Evolutionary conservation across 1,140 invertebrate genomes (phyloP), one percentile per base, ranked within the genome.

Genomic region (Drosophila guanche): DNA sequence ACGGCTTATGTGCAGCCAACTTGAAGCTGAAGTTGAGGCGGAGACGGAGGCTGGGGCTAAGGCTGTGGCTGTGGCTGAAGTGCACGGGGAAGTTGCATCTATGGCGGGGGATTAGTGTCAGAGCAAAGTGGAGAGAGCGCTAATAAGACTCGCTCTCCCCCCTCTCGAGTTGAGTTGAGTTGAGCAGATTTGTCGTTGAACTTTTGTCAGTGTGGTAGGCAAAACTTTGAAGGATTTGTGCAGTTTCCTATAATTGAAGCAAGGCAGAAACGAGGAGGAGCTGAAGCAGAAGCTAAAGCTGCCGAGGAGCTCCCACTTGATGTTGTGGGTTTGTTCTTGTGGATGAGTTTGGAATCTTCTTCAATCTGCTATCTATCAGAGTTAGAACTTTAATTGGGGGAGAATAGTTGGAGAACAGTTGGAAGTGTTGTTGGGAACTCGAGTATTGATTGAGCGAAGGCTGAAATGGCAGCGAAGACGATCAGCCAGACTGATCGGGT

Each of bases 211-310:
- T 67, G 41, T 41, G 42, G 51, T 47, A 51, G 76, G 63, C 52
- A 59, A 79, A 84, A 85, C 54, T 86, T 79, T 76, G 61, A 75
- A 68, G 80, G 81, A 76, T 85, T 86, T 86, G 68, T 59, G 81
- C 81, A 80, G 76, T 86, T 85, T 74, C 56, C 72, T 77, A 85
- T 80, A 86, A 80, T 86, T 85, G 81, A 80, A 73, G 62, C 46
- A 14, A 16, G 47, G 47, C 47, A 20, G 16, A 20, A 1, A 37
- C 33, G 10, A 37, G 3, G 33, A 37, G 10, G 3, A 4, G 25
- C 5, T 12, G 33, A 0, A 12, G 53, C 23, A 54, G 25, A 10
- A 47, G 50, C 52, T 20, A 25, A 14, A 27, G 3, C 29, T 29
- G 10, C 3, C 1, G 33, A 33, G 29, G 8, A 4, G 33, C 33